phyloP scores from a whole-genome alignment of 2,888 invertebrate genomes.

The Strigamia transsilvanica region DNA sequence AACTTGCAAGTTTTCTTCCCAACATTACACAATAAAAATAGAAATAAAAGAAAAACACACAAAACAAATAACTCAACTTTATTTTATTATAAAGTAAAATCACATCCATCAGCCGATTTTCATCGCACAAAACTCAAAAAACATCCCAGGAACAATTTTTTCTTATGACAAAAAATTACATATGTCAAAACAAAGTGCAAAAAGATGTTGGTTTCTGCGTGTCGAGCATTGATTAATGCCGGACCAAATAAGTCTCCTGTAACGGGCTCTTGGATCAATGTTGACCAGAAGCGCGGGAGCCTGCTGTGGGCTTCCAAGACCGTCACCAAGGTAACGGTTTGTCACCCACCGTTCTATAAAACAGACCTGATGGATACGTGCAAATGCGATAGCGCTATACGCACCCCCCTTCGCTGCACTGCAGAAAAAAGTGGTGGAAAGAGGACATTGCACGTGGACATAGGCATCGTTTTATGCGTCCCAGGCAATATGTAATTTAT shows the following conservation, averaged over 20 bases:
- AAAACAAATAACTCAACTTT: background rate
- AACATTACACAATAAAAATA: background rate
- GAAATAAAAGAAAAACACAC: background rate
- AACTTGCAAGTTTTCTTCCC: background rate
- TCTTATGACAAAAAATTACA: background rate
- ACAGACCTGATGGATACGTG: constrained; percentile 21
- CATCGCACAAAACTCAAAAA: too few species aligned
- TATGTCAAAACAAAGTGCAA: background rate
- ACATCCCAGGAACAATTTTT: background rate
- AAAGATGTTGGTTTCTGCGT: constrained; percentile 5
- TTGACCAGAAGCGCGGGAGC: constrained; percentile 20
- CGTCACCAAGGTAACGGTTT: background rate
- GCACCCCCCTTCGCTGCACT: background rate
- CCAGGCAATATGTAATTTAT: constrained; percentile 30
- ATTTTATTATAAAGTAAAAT: too few species aligned
- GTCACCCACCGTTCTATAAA: constrained; percentile 30
- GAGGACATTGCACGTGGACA: constrained; percentile 30
- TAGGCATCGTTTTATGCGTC: constrained; percentile 26
- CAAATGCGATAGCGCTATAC: constrained; percentile 5
- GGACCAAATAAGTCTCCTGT: constrained; percentile 21
- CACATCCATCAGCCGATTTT: too few species aligned
- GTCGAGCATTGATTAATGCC: constrained; percentile 26
- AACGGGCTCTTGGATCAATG: constrained; percentile 11
- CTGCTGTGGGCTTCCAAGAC: background rate
- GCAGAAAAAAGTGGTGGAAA: constrained; percentile 5